These are phyloP conservation scores for Apogon talboti DNA, from an alignment of 2,797 vertebrate species.

Conservation along the genomic window DNA sequence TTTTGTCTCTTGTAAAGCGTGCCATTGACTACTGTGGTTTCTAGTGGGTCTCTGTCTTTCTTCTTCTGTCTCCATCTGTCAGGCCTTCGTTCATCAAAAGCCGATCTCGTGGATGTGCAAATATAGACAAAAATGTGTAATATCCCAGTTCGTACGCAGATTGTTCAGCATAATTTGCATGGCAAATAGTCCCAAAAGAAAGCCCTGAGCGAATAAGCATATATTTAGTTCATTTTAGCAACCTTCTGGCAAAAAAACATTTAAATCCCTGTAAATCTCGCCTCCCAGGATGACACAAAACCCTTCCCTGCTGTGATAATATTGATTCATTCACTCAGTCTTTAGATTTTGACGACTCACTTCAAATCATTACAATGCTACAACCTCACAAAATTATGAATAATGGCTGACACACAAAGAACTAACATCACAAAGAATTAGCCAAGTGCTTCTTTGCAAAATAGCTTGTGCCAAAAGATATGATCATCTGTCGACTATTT, in stretches of 20 bases:
- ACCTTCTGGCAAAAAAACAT: constrained; percentile 5
- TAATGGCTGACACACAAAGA: no score
- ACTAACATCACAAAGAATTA: constrained; percentile 50
- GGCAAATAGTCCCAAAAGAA: constrained; percentile 19
- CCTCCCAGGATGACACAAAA: neutral
- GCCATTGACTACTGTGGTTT: constrained; percentile 79
- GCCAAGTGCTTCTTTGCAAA: constrained; percentile 85
- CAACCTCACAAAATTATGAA: no score
- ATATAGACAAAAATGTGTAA: constrained; percentile 37
- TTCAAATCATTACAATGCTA: constrained; percentile 9
- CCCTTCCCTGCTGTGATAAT: no score
- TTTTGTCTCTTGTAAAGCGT: constrained; percentile 79
- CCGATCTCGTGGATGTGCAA: constrained; percentile 39
- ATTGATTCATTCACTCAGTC: no score
- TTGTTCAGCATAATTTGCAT: constrained; percentile 13
- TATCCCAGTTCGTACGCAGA: constrained; percentile 9
- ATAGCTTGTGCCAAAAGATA: constrained; percentile 63
- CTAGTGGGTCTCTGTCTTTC: constrained; percentile 62
- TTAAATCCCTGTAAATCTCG: neutral
- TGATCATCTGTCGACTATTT: constrained; percentile 57
- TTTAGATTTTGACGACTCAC: constrained; percentile 11
- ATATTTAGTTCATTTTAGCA: neutral
- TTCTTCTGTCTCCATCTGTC: constrained; percentile 57
- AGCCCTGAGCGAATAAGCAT: neutral
- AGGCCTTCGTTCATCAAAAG: constrained; percentile 62